A percentile compares a stretch with the other conserved stretches of the same genome.
Conservation (phyloP, 2,113 vertebrate species). For the Alexandromys fortis region DNA sequence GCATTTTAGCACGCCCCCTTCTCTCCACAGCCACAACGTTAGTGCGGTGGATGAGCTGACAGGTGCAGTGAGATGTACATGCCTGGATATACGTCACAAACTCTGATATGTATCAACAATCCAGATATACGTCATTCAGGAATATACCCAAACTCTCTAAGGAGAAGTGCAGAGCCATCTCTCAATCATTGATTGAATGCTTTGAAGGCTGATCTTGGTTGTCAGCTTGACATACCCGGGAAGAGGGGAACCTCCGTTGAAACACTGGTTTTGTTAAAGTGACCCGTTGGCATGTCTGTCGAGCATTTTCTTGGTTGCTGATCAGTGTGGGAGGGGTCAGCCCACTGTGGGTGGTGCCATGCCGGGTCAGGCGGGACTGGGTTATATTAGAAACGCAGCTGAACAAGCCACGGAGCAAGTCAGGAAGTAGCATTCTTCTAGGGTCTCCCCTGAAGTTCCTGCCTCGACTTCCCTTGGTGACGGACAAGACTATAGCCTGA, state of each 20-base stretch:
- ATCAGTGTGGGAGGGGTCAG: neutral
- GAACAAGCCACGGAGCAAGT: neutral
- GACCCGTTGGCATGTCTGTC: neutral
- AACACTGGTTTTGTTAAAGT: neutral
- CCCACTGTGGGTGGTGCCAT: neutral
- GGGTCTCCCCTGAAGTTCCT: neutral
- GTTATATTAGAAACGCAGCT: neutral
- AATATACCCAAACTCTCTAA: neutral
- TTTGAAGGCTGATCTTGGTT: neutral
- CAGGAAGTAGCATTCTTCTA: neutral
- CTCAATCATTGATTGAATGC: rapidly evolving
- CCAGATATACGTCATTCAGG: neutral
- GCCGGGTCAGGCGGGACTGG: neutral
- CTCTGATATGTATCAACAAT: neutral
- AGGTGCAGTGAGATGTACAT: neutral
- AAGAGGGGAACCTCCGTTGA: neutral
- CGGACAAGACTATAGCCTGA: neutral
- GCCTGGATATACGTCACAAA: neutral
- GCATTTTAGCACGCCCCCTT: neutral
- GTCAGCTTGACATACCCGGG: neutral
- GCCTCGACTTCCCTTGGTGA: neutral
- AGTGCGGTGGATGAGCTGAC: neutral
- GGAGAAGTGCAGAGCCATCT: neutral
- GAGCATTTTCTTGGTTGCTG: neutral
- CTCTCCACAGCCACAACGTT: rapidly evolving